phyloP scores from a whole-genome alignment of 2,888 invertebrate genomes.

The Oxytorus armatus region DNA sequence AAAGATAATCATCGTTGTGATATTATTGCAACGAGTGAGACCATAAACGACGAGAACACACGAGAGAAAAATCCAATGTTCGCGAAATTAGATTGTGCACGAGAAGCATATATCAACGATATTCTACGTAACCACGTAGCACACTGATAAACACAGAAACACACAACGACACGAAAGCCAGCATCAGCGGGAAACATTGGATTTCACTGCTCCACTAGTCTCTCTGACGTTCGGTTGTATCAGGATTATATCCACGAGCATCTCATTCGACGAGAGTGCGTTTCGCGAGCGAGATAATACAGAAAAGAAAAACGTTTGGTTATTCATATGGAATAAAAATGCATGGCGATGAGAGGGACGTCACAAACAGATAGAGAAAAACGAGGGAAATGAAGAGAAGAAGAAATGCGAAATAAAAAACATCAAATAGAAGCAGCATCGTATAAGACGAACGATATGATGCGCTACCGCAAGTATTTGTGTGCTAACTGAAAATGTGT shows the following conservation, averaged over 20 bases:
- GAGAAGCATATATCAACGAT: slow-evolving; percentile 43
- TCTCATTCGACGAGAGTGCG: slow-evolving; percentile 48
- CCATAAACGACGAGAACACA: slow-evolving; percentile 12
- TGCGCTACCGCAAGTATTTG: no score
- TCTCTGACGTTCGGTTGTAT: slow-evolving; percentile 49
- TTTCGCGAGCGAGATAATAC: slow-evolving; percentile 1
- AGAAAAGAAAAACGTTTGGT: background rate
- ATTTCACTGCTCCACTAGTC: slow-evolving; percentile 38
- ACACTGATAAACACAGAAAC: background rate
- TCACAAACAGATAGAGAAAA: slow-evolving; percentile 8
- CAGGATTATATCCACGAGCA: slow-evolving; percentile 39
- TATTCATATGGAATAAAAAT: background rate
- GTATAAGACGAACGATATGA: background rate
- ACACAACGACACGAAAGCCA: slow-evolving; percentile 12
- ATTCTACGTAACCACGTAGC: no score
- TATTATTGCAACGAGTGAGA: slow-evolving; percentile 12
- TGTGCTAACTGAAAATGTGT: no score
- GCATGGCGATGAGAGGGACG: slow-evolving; percentile 10
- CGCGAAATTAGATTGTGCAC: slow-evolving; percentile 53
- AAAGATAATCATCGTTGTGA: background rate
- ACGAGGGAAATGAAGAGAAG: background rate
- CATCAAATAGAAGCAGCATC: background rate
- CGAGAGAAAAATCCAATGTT: slow-evolving; percentile 48
- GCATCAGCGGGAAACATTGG: slow-evolving; percentile 22
- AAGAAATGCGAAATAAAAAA: slow-evolving; percentile 24